A percentile compares a stretch with the other conserved stretches of the same genome.
Conservation (phyloP, 2,113 vertebrate species). For the Semicossyphus pulcher region DNA sequence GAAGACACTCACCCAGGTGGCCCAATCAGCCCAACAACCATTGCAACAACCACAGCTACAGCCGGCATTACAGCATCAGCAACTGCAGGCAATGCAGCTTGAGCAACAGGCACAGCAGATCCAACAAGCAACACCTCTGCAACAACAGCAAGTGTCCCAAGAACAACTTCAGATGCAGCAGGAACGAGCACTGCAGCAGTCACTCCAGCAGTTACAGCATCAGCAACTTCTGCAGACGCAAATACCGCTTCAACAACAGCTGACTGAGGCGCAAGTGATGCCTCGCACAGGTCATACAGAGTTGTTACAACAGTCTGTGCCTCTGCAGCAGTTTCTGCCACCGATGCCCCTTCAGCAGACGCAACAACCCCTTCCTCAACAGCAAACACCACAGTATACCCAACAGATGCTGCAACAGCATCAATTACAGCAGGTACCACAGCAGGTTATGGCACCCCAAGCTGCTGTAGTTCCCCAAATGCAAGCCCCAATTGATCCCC, state of each 20-base stretch:
- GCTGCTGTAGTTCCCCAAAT: conserved; percentile 50
- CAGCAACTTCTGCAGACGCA: conserved; percentile 68
- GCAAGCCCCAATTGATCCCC: conserved; percentile 55
- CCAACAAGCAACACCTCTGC: conserved; percentile 35
- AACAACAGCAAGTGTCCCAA: conserved; percentile 53
- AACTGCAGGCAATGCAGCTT: conserved; percentile 35
- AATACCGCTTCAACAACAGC: conserved; percentile 52
- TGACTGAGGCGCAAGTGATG: conserved; percentile 48
- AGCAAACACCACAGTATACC: conserved; percentile 44
- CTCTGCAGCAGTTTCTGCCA: conserved; percentile 59
- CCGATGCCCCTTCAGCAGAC: conserved; percentile 55
- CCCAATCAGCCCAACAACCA: conserved; percentile 15
- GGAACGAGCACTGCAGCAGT: conserved; percentile 56
- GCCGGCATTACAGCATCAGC: conserved; percentile 53
- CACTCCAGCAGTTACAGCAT: conserved; percentile 66
- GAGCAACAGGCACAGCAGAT: conserved; percentile 60
- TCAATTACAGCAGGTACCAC: conserved; percentile 57
- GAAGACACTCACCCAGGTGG: conserved; percentile 45
- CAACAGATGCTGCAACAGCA: conserved; percentile 63
- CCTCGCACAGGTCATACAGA: conserved; percentile 52
- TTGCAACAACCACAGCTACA: conserved; percentile 40
- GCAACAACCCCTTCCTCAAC: conserved; percentile 50
- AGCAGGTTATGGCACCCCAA: conserved; percentile 57
- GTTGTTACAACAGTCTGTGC: conserved; percentile 52
- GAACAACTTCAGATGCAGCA: conserved; percentile 68